phyloP scores from a whole-genome alignment of 2,888 invertebrate genomes.

The Apoda limacodes region DNA sequence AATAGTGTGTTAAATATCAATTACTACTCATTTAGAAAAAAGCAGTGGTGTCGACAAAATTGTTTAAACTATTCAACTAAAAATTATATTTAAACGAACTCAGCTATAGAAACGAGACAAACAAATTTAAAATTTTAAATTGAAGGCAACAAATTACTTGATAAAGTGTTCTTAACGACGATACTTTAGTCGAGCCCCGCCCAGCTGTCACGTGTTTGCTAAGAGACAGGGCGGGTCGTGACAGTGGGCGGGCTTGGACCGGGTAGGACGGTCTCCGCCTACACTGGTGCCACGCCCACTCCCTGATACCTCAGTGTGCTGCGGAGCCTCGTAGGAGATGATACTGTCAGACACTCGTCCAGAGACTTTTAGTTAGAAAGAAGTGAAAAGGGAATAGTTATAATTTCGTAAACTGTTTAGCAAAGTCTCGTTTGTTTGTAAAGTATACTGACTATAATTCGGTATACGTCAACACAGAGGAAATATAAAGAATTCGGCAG shows the following conservation, averaged over 20 bases:
- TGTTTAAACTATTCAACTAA: no score
- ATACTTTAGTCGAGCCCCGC: slow-evolving; percentile 51
- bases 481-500: no score
- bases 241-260: slow-evolving; percentile 34
- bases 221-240: slow-evolving; percentile 33
- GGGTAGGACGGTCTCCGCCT: slow-evolving; percentile 39
- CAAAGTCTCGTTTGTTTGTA: no score
- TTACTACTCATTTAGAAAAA: no score
- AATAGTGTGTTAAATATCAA: no score
- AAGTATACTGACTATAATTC: no score
- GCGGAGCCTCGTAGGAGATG: slow-evolving; percentile 43
- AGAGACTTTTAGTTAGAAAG: no score
- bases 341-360: slow-evolving; percentile 21
- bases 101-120: slow-evolving; percentile 19
- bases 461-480: no score
- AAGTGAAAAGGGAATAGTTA: no score
- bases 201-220: slow-evolving; percentile 59
- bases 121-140: slow-evolving; percentile 55
- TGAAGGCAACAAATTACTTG: slow-evolving; percentile 65
- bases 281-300: slow-evolving; percentile 48
- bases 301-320: slow-evolving; percentile 49
- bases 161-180: slow-evolving; percentile 63
- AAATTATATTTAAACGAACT: no score
- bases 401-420: no score
- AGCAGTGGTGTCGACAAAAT: no score